Percentiles rank a stretch among this genome's conserved stretches.
Evolutionary conservation across 2,797 vertebrate genomes (phyloP).

Genomic region (Sebastes variabilis): DNA sequence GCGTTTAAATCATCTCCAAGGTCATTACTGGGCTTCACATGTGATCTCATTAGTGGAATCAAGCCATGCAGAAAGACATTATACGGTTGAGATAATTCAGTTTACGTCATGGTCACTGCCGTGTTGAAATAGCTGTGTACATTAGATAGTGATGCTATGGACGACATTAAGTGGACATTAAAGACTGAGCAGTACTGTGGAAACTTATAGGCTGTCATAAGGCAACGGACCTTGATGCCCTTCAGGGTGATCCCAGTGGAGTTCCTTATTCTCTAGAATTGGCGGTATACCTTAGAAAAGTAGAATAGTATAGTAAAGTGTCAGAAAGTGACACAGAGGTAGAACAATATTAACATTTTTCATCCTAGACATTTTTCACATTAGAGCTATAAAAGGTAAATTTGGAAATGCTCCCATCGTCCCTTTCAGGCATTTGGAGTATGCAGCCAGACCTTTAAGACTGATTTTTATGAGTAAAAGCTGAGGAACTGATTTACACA

Average conservation of each 20-base stretch:
- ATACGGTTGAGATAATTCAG: constrained; percentile 7
- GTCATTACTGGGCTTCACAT: constrained; percentile 1
- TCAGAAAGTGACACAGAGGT: neutral
- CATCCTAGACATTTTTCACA: neutral
- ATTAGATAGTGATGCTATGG: neutral
- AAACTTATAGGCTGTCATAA: constrained; percentile 4
- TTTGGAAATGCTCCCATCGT: neutral
- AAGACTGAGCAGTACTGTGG: constrained; percentile 10
- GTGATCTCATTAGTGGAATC: constrained; percentile 32
- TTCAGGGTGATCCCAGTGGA: constrained; percentile 1
- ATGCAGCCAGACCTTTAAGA: neutral
- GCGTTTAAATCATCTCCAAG: constrained; percentile 11
- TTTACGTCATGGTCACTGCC: constrained; percentile 16
- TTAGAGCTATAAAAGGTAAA: neutral
- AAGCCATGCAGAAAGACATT: constrained; percentile 40
- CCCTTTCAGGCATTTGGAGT: neutral
- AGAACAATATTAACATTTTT: neutral
- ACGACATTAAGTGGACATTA: constrained; percentile 9
- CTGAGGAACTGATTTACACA: neutral
- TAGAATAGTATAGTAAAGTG: neutral
- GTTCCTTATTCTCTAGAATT: neutral
- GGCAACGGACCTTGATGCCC: constrained; percentile 15
- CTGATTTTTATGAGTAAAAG: neutral
- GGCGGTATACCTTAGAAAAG: neutral
- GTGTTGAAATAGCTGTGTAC: constrained; percentile 29